Conservation (phyloP, 2,113 vertebrate genomes). For the Cairina moschata region DNA sequence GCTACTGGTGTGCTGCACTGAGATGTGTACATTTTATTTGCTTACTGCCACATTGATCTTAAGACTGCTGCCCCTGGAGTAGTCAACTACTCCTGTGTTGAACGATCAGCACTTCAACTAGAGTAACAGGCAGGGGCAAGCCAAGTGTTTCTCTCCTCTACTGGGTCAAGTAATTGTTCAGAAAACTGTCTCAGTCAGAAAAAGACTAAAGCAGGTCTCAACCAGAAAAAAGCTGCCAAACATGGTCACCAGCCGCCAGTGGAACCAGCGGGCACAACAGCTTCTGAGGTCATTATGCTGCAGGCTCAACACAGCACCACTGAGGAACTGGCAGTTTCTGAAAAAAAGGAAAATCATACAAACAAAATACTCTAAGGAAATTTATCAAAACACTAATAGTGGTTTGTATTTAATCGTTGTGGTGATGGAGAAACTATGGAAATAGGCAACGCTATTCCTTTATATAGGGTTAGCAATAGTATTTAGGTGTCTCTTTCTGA, state of each 20-base stretch:
- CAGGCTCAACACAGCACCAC: neutral
- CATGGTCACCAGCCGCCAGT: neutral
- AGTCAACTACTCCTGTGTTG: neutral
- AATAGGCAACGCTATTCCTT: neutral
- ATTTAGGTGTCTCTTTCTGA: neutral
- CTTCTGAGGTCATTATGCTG: neutral
- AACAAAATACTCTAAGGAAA: neutral
- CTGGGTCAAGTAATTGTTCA: neutral
- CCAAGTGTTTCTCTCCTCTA: neutral
- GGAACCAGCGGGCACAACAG: neutral
- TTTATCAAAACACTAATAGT: neutral
- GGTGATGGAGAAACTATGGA: neutral
- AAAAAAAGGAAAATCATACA: neutral
- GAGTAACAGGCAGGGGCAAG: neutral
- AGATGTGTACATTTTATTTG: neutral
- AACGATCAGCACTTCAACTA: neutral
- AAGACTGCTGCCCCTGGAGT: neutral
- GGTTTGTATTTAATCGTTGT: neutral
- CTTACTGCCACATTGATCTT: neutral
- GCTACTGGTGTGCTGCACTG: neutral
- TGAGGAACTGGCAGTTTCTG: neutral
- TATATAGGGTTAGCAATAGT: neutral
- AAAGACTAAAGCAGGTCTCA: neutral
- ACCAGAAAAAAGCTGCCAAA: neutral
- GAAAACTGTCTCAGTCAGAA: neutral